Base-by-base conservation (phyloP, 2,113 vertebrate genomes). In the Natator depressus region DNA sequence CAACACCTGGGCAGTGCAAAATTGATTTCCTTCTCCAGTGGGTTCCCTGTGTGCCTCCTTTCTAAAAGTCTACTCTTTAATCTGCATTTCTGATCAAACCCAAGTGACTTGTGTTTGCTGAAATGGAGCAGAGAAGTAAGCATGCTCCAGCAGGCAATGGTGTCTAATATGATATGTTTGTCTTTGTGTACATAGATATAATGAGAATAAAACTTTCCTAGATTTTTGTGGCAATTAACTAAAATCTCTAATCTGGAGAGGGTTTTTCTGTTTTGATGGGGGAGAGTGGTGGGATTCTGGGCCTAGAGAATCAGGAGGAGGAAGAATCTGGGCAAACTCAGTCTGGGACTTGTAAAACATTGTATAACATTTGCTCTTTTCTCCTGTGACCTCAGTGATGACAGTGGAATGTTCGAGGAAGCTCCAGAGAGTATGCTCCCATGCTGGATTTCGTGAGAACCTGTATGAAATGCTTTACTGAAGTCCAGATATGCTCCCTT, bases 331-430 rank as follows among this genome's bases (percentile, higher is more conserved):
- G 85, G 46, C 20, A 81, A 57, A 38, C 4, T 10, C 11, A 25
- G 11, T 72, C 38, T 47, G 35, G 14, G 1, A 3, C 24, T 49
- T 1, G 0, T 12, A 13, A 25, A 2, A 22, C 10, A 6, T 3
- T 0, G 0, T 1, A 1, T 55, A n/a, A 38, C 8, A 8, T 69
- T 65, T 85, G 3, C 2, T 0, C 4, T 54, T 13, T 29, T 81
- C 19, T 88, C 65, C 65, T 69, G 65, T 19, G 35, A 69, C 6
- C 35, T 69, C 42, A 27, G n/a, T 7, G 2, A 54, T 16, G 47
- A 0, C 8, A 11, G 84, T 65, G 57, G 25, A 49, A 57, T 29
- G 49, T 24, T 20, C 17, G 3, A 49, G 54, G 8, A 16, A 49
- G 51, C 8, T 65, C 29, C 24, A 10, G 53, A 29, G 46, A 53